Base-by-base conservation (phyloP, 2,113 vertebrate genomes). In the Amphilophus citrinellus region DNA sequence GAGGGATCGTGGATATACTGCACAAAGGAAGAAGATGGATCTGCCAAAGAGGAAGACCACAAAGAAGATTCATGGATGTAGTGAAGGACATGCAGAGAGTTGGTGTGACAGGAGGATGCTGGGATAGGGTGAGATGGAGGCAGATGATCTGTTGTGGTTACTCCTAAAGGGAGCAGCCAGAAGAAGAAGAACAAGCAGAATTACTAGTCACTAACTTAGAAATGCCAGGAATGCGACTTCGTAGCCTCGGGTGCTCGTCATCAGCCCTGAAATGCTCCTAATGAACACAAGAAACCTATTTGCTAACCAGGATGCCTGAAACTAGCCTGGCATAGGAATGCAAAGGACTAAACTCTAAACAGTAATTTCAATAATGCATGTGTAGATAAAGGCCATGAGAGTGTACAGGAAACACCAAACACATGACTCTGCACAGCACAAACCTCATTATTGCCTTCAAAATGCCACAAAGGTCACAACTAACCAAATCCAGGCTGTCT, bases 391-490 rank as follows among this genome's bases (percentile, higher is more conserved):
- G 44, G 5, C 3, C 15, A 47, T 47, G 44, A 47, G 44, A 15
- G 44, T 13, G 13, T 17, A 14, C 47, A 50, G 47, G 47, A 62
- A 65, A 50, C 60, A 61, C 18, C 24, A 44, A 27, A 82, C 4
- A 30, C 11, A 44, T 24, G 37, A 58, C 14, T 35, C 14, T 35
- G 6, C 6, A 7, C 24, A 47, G 6, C 6, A 3, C 24, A 47
- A 82, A 79, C 76, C 32, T 62, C 61, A 42, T 39, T 37, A 42
- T 39, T 37, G 62, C 32, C 44, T 75, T 84, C 53, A 62, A 60
- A 77, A 76, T 65, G 57, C 62, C 63, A 77, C 17, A 60, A 81
- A 79, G 63, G 84, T 87, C 82, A 85, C 30, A 50, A 22, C 6
- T 61, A 61, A 77, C 50, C 24, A 32, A 56, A 56, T 53, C 2